Evolutionary conservation across 2,797 vertebrate species (phyloP), one percentile per base, ranked within the genome.

Genomic region (Galaxias olidus): DNA sequence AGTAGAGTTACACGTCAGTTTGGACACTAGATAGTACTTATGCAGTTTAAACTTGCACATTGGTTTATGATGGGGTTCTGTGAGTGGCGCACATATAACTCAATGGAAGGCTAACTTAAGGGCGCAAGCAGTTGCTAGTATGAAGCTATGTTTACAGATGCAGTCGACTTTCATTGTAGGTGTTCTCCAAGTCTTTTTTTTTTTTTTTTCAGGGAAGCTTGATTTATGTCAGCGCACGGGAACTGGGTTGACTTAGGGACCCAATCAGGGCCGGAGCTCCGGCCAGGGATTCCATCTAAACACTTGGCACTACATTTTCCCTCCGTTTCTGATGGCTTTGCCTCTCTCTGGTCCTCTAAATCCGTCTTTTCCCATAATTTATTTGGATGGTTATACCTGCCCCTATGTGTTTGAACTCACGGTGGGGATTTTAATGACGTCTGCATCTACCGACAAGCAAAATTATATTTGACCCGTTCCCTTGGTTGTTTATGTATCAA

Each of bases 241-340:
- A 65, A 71, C 44, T 56, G 50, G 30, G 30, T 30, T 30, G 30
- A 30, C 65, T 60, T 61, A 40, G 51, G 63, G 47, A 71, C 65
- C 49, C 47, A 64, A 42, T 75, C 68, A 61, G 59, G 77, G 63
- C 65, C 58, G 63, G 60, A 77, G 74, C 69, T 82, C 70, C 74
- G 61, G 49, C 70, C 72, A 69, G 66, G 68, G 75, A 78, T 75
- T 79, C 68, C 73, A 65, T 62, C 4, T 40, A 43, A 73, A 40
- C 52, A 61, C 61, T 63, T 78, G 74, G 66, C 73, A 65, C 42
- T 43, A 0, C 30, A 30, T 30, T 43, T 42, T 12, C 15, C 15
- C 50, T 48, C 7, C 14, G 40, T 17, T 9, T 54, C 59, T 85
- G 84, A 88, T 87, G 66, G 73, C 73, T 88, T 89, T 86, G 84